phyloP scores from a whole-genome alignment of 2,113 vertebrate species.

The Serranochromis macrocephalus region DNA sequence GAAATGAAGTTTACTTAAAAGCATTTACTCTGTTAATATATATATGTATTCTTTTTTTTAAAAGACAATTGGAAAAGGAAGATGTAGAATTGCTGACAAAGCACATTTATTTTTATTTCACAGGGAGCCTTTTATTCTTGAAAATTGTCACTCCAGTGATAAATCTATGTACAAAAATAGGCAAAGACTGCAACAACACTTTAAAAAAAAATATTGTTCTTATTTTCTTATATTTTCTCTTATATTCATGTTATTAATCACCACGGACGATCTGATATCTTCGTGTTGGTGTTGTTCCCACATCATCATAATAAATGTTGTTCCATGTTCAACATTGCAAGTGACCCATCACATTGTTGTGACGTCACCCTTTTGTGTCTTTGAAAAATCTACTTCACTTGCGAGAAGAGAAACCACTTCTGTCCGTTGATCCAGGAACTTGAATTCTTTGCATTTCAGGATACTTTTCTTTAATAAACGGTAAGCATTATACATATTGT shows the following conservation, averaged over 20 bases:
- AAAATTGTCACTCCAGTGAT: neutral
- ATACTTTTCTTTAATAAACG: neutral
- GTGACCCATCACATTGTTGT: neutral
- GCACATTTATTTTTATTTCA: neutral
- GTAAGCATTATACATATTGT: neutral
- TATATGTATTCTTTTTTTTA: too few species aligned
- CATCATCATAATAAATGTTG: neutral
- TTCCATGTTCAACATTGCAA: neutral
- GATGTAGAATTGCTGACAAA: neutral
- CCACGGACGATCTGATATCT: neutral
- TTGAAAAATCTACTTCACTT: neutral
- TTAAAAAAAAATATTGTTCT: neutral
- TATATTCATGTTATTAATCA: neutral
- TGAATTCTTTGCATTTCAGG: neutral
- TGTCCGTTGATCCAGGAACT: rapidly evolving
- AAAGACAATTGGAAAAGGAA: neutral
- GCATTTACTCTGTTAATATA: neutral
- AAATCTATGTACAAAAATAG: neutral
- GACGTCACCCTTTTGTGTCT: neutral
- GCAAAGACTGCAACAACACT: rapidly evolving
- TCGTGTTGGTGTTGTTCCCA: rapidly evolving
- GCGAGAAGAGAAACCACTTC: rapidly evolving
- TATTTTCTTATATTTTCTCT: rapidly evolving
- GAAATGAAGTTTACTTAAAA: rapidly evolving
- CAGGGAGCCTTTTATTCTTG: neutral